Evolutionary conservation across 1,140 invertebrate species (phyloP), one percentile per base, ranked within the genome.

Genomic region (Pseudomyrmex pallidus): DNA sequence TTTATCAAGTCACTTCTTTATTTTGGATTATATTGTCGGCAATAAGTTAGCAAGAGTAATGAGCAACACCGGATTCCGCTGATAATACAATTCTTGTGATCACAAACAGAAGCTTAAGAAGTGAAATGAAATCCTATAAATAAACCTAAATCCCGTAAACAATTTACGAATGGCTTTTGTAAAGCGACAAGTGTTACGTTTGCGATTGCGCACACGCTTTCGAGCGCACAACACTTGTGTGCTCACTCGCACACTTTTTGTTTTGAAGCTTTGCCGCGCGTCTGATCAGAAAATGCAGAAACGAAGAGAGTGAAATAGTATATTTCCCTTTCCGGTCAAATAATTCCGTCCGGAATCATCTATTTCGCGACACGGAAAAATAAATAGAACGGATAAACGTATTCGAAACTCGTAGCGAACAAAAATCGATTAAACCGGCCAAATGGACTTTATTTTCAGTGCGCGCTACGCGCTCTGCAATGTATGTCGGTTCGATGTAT

Each of bases 381-480:
- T 57, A 56, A 68, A 78, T 64, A 78, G 20, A 17, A 48, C 10
- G 20, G 12, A 46, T 25, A 68, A 54, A 64, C 22, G n/a, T 46
- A 56, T 64, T 70, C 48, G n/a, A 17, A 35, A 3, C 20, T 68
- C 46, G 44, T 7, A 8, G 4, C 17, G 20, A 70, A 48, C 13
- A 78, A 59, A 67, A 78, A 78, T 78, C 44, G 13, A 78, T 59
- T 48, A 57, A 68, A 12, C 0, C 15, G 44, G n/a, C 57, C 15
- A 48, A 12, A 0, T 77, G 12, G 10, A 67, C 35, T 66, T 66
- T 12, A n/a, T 17, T 46, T 77, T 56, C 15, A 12, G n/a, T 17
- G n/a, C 52, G 35, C 12, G 44, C n/a, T 22, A 35, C 35, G 35
- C 15, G 22, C 57, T 25, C 50, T 46, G 4, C 7, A 57, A 46